Base-by-base conservation (phyloP, 2,113 vertebrate genomes). In the Axis porcinus region DNA sequence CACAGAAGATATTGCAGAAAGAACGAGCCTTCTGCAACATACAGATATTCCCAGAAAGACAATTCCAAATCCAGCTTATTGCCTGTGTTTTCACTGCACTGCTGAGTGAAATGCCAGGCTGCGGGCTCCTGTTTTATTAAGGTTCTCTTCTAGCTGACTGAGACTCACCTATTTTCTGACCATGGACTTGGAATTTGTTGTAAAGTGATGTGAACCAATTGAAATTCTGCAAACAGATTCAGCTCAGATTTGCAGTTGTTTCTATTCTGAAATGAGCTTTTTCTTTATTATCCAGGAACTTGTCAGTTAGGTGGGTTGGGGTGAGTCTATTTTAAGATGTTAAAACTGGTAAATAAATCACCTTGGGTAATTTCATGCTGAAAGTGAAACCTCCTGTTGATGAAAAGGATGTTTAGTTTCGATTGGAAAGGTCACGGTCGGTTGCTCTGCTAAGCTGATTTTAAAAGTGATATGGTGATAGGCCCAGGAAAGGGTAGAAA, bases 1-100 rank as follows among this genome's bases (percentile, higher is more conserved):
- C 45, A 50, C 43, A 50, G 88, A 82, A 58, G 76, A 52, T 36
- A 89, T 45, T 88, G 70, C 83, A 86, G 93, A 47, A 96, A 92
- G 82, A 97, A 92, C 0, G 13, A 86, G 82, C 60, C 81, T 95
- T 90, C 82, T 89, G 95, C 90, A 76, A 92, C 50, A 14, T 19
- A 40, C 90, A 96, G 95, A 94, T 95, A 96, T 90, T 96, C 96
- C 96, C 97, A 92, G 82, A 47, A 96, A 97, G 94, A 92, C 86
- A 67, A 86, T 97, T 97, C 78, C 0, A 3, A 64, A 67, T n/a
- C 30, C 60, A 3, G 76, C 86, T 97, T 60, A 95, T 95, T 70
- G 45, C 45, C 94, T 47, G 60, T 13, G 86, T 52, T 97, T 86
- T 84, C 93, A 92, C 3, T 43, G 78, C 19, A 2, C 87, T 40